Percentiles rank a stretch among this genome's conserved stretches.
Conservation (phyloP, 2,113 vertebrate genomes). For the Corydoras sp. region DNA sequence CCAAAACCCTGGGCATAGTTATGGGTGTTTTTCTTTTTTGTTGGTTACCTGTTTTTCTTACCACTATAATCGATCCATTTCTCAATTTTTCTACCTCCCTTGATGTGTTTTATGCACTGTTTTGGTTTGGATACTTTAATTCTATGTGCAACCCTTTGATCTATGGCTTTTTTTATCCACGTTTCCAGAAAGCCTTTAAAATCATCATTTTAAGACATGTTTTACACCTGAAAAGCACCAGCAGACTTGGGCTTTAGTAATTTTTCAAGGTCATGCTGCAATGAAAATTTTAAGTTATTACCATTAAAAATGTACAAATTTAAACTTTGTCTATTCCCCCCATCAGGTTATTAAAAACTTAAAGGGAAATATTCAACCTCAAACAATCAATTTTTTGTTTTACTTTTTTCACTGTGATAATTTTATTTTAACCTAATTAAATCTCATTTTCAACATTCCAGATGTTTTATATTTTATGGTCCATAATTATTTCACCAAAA, state of each 20-base stretch:
- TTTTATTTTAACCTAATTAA: too few relatives aligned
- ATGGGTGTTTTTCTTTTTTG: constrained; percentile 30
- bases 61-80: constrained; percentile 14
- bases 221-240: constrained; percentile 1
- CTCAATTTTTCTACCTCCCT: background rate
- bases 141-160: constrained; percentile 26
- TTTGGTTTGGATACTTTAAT: constrained; percentile 35
- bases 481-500: too few relatives aligned
- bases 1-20: constrained; percentile 27
- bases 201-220: constrained; percentile 12
- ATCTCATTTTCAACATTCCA: too few relatives aligned
- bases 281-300: too few relatives aligned
- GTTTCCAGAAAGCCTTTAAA: constrained; percentile 24
- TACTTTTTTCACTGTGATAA: too few relatives aligned
- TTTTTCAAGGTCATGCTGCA: background rate
- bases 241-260: constrained; percentile 12
- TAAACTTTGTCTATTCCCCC: too few relatives aligned
- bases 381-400: too few relatives aligned
- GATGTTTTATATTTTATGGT: too few relatives aligned
- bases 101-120: constrained; percentile 23
- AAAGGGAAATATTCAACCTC: too few relatives aligned
- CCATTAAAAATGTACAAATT: too few relatives aligned
- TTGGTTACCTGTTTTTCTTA: constrained; percentile 26
- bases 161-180: constrained; percentile 32
- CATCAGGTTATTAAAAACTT: too few relatives aligned